Evolutionary conservation across 2,113 vertebrate species (phyloP), one percentile per base, ranked within the genome.

Genomic region (Rhinogobius similis): DNA sequence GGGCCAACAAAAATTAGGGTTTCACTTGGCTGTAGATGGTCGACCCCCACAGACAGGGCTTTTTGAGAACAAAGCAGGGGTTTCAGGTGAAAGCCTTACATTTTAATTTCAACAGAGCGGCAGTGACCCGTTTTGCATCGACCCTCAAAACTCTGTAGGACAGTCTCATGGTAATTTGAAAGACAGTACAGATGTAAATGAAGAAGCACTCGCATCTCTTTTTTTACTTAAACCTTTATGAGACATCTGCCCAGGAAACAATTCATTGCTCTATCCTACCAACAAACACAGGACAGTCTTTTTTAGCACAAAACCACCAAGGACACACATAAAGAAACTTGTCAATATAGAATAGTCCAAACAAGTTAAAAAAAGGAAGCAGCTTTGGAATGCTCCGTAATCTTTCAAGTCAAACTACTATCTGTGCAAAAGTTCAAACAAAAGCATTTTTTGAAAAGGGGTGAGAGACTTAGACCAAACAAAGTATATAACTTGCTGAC

Each of bases 201-300:
- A 80, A 72, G 62, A 89, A 78, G 82, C 69, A 75, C 68, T 65
- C 2, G 13, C 71, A 70, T 64, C 79, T 78, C 81, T 76, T 62
- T 76, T 62, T 77, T 82, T 36, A 86, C 58, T 83, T 52, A 86
- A 86, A 85, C 84, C 77, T 92, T 92, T 90, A 93, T 93, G 85
- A 89, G 77, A 67, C 88, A 94, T 92, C 89, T 91, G 90, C 91
- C 95, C 93, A 93, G 90, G 87, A 94, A 96, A 84, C 93, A 96
- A 92, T 93, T 90, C 94, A 70, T 72, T 79, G 23, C 90, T 94
- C 95, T 93, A 94, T 85, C 93, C 95, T 95, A 95, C 90, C 89
- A 92, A 96, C 92, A 95, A 94, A 97, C 95, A 96, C 95, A 96
- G 94, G 90, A 89, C 93, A 94, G 92, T 93, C 91, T 72, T 68